Evolutionary conservation across 92 coral and sea anemone species (phyloP).

Genomic region (Porites evermanni): DNA sequence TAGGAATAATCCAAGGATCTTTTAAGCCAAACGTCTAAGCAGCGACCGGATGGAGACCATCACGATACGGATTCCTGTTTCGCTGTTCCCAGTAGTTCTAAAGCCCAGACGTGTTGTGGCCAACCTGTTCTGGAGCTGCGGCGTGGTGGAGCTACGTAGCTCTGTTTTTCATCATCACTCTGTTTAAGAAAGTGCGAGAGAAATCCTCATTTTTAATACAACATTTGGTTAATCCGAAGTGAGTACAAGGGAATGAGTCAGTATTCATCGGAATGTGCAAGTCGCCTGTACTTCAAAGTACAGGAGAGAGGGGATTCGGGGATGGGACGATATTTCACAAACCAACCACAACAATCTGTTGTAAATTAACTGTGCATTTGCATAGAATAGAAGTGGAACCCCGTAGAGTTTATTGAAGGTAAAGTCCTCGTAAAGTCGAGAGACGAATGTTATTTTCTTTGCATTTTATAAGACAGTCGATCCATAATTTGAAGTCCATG

Average conservation of each 20-base stretch:
- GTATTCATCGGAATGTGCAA: neutral
- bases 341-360: slow-evolving; percentile 30
- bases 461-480: neutral
- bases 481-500: slow-evolving; percentile 10
- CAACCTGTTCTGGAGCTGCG: slow-evolving; percentile 97
- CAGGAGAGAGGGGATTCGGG: neutral
- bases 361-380: slow-evolving; percentile 23
- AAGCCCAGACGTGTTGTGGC: slow-evolving; percentile 99
- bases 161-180: slow-evolving; percentile 73
- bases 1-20: neutral
- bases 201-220: neutral
- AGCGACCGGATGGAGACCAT: slow-evolving; percentile 4
- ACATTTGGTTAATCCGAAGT: slow-evolving; percentile 10
- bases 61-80: slow-evolving; percentile 48
- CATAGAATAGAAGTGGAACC: slow-evolving; percentile 21
- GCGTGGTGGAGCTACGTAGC: slow-evolving; percentile 56
- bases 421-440: neutral
- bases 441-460: neutral
- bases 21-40: neutral
- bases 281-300: neutral
- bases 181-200: slow-evolving; percentile 20
- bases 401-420: slow-evolving; percentile 11
- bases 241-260: neutral
- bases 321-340: neutral
- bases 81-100: slow-evolving; percentile 69